Evolutionary conservation across 92 coral and sea anemone species (phyloP), one percentile per base, ranked within the genome.

Genomic region (Palythoa heliodiscus): DNA sequence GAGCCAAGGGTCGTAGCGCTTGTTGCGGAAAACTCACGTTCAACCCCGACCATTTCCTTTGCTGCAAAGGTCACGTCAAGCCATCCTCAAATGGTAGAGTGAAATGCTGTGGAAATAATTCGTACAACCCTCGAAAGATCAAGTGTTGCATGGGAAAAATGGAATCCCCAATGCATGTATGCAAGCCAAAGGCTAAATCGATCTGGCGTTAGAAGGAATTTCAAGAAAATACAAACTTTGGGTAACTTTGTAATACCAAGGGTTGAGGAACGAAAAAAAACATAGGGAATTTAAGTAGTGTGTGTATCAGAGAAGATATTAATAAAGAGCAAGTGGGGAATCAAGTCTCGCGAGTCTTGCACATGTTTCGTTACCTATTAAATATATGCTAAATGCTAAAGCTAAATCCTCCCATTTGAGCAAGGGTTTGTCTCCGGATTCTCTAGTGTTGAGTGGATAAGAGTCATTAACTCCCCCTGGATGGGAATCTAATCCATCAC

Each of bases 51-150:
- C 47, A 13, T 7, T 76, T 1, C 68, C 53, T 76, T 35, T 76
- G 81, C 81, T 76, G 81, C 50, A 13, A 76, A 12, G 81, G 67
- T 4, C 11, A 14, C 64, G 39, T 76, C 39, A 55, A 76, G 40
- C 5, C 47, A 8, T 11, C 2, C 4, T 25, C 22, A 24, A 3
- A 1, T 0, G 23, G 23, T 5, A 53, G 68, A 76, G 13, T 6
- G n/a, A 17, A 2, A 24, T 76, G 81, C 17, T 76, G 81, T 53
- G 81, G 81, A 55, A 15, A 0, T 16, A 25, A 2, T 13, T 15
- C 81, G 13, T 53, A 9, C 48, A 76, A 76, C 47, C 81, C 67
- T 1, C 53, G 14, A 17, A 5, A 1, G 9, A 55, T 54, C 81
- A 23, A 76, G 67, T 76, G 81, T 37, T 76, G 81, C 37, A 23